phyloP scores from a whole-genome alignment of 30 jellyfish, hydroid and myxozoan species.

The Aurelia aurita complex sp. Pacific region DNA sequence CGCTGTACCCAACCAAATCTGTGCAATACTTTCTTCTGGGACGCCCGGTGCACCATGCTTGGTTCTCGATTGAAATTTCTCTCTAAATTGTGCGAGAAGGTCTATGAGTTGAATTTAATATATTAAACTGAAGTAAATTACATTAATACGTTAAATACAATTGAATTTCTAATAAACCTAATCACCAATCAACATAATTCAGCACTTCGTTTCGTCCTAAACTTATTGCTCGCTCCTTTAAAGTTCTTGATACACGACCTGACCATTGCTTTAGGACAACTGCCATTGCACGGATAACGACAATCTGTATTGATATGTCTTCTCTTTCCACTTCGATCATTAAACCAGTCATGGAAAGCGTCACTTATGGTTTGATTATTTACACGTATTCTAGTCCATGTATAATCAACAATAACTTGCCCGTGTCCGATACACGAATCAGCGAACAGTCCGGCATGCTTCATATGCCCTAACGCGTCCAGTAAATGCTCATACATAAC shows the following conservation, averaged over 20 bases:
- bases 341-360: conserved; percentile 77
- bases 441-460: conserved; percentile 83
- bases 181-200: conserved; percentile 67
- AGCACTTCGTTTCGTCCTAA: conserved; percentile 74
- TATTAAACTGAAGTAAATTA: too few species aligned
- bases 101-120: too few species aligned
- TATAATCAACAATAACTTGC: conserved; percentile 90
- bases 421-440: conserved; percentile 98
- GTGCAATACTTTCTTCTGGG: too few species aligned
- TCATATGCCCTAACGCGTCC: conserved; percentile 26
- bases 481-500: conserved; percentile 57
- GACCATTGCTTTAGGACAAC: conserved; percentile 92
- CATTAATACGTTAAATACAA: too few species aligned
- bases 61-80: too few species aligned
- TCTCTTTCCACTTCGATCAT: conserved; percentile 28
- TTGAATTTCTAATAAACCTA: background rate
- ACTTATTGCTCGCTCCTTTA: conserved; percentile 57
- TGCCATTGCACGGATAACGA: conserved; percentile 91
- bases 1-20: background rate
- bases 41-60: too few species aligned
- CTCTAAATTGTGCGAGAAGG: too few species aligned
- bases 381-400: conserved; percentile 89
- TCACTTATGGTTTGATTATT: conserved; percentile 66
- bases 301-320: conserved; percentile 76
- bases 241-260: conserved; percentile 78